Evolutionary conservation across 2,888 invertebrate genomes (phyloP).

Genomic region (Endotricha flammealis): DNA sequence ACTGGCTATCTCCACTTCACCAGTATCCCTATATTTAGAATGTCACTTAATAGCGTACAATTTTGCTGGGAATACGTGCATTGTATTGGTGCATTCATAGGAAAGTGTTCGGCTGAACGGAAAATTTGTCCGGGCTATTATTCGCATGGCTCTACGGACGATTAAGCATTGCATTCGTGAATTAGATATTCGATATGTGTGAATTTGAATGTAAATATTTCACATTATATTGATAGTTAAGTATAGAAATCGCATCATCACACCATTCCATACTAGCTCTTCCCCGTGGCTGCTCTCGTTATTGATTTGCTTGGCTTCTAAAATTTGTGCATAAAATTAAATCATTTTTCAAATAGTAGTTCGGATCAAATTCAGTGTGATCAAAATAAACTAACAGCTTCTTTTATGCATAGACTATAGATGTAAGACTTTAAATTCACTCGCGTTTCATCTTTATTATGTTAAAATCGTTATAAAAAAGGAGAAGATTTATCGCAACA

Average conservation of each 20-base stretch:
- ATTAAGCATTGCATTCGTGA: conserved; percentile 63
- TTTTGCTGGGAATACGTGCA: conserved; percentile 69
- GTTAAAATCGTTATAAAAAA: background rate
- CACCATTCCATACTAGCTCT: too few species aligned
- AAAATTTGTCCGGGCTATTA: conserved; percentile 73
- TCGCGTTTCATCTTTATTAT: too few species aligned
- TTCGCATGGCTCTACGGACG: conserved; percentile 67
- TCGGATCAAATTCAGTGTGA: too few species aligned
- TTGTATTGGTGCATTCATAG: conserved; percentile 72
- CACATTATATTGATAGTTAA: background rate
- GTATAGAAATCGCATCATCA: background rate
- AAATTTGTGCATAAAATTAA: too few species aligned
- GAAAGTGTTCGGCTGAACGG: conserved; percentile 72
- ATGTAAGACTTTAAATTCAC: too few species aligned
- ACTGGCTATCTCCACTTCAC: conserved; percentile 52
- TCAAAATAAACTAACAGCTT: too few species aligned
- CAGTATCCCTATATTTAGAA: conserved; percentile 70
- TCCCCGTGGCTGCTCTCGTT: too few species aligned
- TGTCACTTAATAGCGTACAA: conserved; percentile 72
- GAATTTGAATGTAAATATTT: conserved; percentile 2
- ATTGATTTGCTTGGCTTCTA: too few species aligned
- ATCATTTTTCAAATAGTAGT: too few species aligned
- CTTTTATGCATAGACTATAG: too few species aligned
- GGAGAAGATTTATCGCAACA: background rate
- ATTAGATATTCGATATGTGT: conserved; percentile 26